Percentiles rank a stretch among this genome's conserved stretches.
These are phyloP conservation scores for Apogon hyalosoma DNA, from an alignment of 2,797 vertebrate genomes.

Conservation along the genomic window DNA sequence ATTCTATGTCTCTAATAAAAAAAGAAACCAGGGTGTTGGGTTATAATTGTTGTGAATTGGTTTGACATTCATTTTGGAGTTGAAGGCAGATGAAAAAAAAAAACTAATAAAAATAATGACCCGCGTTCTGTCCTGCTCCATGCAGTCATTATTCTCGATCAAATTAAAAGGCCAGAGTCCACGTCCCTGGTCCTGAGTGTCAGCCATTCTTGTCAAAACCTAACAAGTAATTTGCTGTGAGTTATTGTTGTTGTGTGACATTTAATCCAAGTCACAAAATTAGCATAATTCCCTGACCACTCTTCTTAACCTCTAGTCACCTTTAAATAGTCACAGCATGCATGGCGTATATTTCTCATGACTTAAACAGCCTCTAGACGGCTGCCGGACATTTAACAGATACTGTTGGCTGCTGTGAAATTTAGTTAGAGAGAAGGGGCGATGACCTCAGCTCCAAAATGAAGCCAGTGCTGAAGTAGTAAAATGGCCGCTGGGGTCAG, in stretches of 20 bases:
- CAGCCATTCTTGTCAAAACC: slow-evolving; percentile 61
- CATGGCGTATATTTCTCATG: slow-evolving; percentile 29
- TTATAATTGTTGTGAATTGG: slow-evolving; percentile 51
- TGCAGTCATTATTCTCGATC: slow-evolving; percentile 50
- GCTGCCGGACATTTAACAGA: slow-evolving; percentile 26
- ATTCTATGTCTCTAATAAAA: slow-evolving; percentile 16
- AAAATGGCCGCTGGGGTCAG: too few relatives aligned
- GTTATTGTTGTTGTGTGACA: slow-evolving; percentile 79
- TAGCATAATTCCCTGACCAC: slow-evolving; percentile 74
- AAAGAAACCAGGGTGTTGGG: slow-evolving; percentile 17
- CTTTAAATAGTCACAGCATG: slow-evolving; percentile 68
- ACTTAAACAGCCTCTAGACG: slow-evolving; percentile 31
- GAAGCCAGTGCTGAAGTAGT: too few relatives aligned
- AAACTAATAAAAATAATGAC: slow-evolving; percentile 23
- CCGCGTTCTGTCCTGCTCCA: slow-evolving; percentile 25
- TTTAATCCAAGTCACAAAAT: slow-evolving; percentile 78
- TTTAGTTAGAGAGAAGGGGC: not conserved
- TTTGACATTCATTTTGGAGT: slow-evolving; percentile 59
- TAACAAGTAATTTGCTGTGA: slow-evolving; percentile 75
- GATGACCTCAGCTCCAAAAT: too few relatives aligned
- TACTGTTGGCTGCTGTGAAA: not conserved
- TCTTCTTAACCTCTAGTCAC: slow-evolving; percentile 67
- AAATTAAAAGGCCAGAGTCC: slow-evolving; percentile 67
- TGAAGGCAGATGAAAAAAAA: slow-evolving; percentile 4
- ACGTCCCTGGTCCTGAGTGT: slow-evolving; percentile 35